Percentiles rank a stretch among this genome's conserved stretches.
Evolutionary conservation across 2,888 invertebrate species (phyloP).

Genomic region (Hirtodrosophila duncani): DNA sequence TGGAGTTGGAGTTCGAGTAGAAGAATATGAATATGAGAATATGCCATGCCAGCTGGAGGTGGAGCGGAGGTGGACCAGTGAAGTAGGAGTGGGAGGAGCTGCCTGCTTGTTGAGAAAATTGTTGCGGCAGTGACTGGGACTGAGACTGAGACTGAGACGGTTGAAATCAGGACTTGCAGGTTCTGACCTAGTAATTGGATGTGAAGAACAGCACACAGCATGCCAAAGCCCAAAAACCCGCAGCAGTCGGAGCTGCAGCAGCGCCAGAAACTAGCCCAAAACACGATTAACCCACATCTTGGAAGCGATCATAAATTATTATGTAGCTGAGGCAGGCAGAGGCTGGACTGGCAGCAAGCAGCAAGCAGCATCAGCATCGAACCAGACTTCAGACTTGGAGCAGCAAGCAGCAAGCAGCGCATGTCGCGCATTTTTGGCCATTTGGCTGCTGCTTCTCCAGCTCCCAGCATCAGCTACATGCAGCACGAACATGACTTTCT

Average conservation of each 20-base stretch:
- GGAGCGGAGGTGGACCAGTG: too few relatives aligned
- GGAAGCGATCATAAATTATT: conserved; percentile 79
- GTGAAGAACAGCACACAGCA: conserved; percentile 50
- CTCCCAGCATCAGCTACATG: conserved; percentile 10
- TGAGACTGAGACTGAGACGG: too few relatives aligned
- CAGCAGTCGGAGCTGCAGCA: conserved; percentile 13
- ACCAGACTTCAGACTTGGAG: too few relatives aligned
- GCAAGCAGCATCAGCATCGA: conserved; percentile 24
- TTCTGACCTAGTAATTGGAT: conserved; percentile 72
- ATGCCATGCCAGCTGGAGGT: too few relatives aligned
- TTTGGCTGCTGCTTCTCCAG: conserved; percentile 32
- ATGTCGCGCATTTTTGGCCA: conserved; percentile 36
- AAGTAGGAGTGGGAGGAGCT: not conserved
- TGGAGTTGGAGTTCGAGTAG: too few relatives aligned
- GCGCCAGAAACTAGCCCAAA: conserved; percentile 73
- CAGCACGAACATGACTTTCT: conserved; percentile 69
- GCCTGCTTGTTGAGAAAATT: conserved; percentile 46
- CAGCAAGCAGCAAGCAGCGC: too few relatives aligned
- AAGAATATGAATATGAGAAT: too few relatives aligned
- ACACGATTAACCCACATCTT: conserved; percentile 79
- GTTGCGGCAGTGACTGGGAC: too few relatives aligned
- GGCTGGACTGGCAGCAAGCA: not conserved
- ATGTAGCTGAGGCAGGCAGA: conserved; percentile 55
- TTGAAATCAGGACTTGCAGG: conserved; percentile 71
- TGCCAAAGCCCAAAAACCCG: conserved; percentile 23